Conservation (phyloP, 2,797 vertebrate genomes). For the Chelon auratus region DNA sequence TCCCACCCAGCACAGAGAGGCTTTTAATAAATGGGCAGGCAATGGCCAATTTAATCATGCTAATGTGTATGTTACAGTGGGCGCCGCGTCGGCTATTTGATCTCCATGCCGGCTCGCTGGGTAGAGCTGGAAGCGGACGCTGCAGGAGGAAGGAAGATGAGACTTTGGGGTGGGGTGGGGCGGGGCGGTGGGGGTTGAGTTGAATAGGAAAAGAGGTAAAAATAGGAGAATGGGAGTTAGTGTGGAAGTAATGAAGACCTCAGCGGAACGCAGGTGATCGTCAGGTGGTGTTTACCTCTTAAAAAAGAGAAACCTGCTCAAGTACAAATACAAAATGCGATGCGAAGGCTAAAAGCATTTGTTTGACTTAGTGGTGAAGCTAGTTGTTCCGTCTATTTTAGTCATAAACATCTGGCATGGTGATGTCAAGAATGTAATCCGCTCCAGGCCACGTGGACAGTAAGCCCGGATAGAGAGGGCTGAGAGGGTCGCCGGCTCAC, state of each 20-base stretch:
- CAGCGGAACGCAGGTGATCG: not conserved
- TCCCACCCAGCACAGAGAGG: slow-evolving; percentile 40
- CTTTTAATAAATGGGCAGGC: slow-evolving; percentile 68
- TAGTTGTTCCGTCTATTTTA: slow-evolving; percentile 72
- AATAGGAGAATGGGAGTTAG: slow-evolving; percentile 28
- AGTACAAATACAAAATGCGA: not conserved
- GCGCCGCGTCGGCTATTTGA: slow-evolving; percentile 54
- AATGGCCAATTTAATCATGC: slow-evolving; percentile 71
- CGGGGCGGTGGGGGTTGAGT: not conserved
- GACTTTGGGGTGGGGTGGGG: not conserved
- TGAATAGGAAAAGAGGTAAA: slow-evolving; percentile 9
- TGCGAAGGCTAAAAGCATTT: slow-evolving; percentile 32
- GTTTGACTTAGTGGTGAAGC: slow-evolving; percentile 49
- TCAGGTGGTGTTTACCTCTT: slow-evolving; percentile 9
- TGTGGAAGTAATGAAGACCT: slow-evolving; percentile 35
- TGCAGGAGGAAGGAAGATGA: slow-evolving; percentile 10
- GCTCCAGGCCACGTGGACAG: slow-evolving; percentile 77
- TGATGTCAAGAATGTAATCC: slow-evolving; percentile 84
- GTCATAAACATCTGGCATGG: slow-evolving; percentile 81
- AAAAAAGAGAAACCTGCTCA: slow-evolving; percentile 7
- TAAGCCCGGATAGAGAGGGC: slow-evolving; percentile 80
- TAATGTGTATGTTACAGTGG: slow-evolving; percentile 69
- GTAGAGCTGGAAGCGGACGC: slow-evolving; percentile 28
- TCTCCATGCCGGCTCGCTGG: slow-evolving; percentile 21
- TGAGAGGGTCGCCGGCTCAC: slow-evolving; percentile 70